Evolutionary conservation across 1,140 invertebrate species (phyloP).

Genomic region (Atopsyche davidsoni): DNA sequence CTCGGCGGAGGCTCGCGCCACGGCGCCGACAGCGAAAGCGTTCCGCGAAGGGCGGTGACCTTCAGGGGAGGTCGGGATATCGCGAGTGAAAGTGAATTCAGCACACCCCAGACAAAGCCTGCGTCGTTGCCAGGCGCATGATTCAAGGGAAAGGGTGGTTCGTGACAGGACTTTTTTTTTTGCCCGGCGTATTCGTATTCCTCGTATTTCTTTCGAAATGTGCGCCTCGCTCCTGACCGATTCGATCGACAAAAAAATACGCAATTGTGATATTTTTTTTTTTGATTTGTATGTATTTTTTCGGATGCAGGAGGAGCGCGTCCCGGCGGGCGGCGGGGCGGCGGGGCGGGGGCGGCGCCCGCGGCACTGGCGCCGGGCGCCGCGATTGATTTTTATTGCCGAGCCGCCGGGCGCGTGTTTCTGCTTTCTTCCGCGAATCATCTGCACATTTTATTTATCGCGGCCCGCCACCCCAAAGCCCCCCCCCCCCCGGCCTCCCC

Average conservation of each 20-base stretch:
- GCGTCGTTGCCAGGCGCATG: conserved; percentile 50
- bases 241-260: background rate
- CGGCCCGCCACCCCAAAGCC: background rate
- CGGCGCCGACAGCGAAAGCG: conserved; percentile 17
- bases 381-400: conserved; percentile 54
- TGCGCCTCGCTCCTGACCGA: background rate
- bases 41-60: conserved; percentile 40
- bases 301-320: background rate
- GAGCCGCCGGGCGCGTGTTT: conserved; percentile 46
- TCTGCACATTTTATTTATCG: conserved; percentile 27
- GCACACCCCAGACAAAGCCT: conserved; percentile 36
- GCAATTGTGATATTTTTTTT: conserved; percentile 5
- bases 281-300: conserved; percentile 5
- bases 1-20: conserved; percentile 10
- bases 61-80: conserved; percentile 45
- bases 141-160: conserved; percentile 47
- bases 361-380: conserved; percentile 29
- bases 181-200: conserved; percentile 48
- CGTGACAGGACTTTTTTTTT: conserved; percentile 45
- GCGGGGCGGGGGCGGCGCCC: background rate
- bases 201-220: conserved; percentile 37
- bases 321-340: conserved; percentile 12
- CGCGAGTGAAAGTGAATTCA: conserved; percentile 50
- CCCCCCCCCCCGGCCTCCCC: too few species aligned
- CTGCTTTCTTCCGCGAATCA: conserved; percentile 43